Evolutionary conservation across 1,140 invertebrate species (phyloP), one percentile per base, ranked within the genome.

Genomic region (Drosophila bifasciata): DNA sequence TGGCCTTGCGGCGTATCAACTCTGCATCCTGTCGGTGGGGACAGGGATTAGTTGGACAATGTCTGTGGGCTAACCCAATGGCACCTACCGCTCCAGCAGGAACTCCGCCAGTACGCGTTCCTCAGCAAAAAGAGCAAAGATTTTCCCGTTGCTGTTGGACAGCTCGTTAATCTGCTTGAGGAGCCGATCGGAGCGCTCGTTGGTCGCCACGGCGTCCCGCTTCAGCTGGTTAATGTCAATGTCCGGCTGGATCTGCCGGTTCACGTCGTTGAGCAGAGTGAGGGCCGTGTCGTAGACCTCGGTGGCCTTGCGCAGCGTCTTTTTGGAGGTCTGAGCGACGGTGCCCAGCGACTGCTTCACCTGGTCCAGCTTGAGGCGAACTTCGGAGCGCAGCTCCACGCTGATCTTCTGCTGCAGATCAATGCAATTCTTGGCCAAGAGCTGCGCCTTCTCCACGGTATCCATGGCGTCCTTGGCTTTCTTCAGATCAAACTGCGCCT

Each of bases 391-490:
- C 4, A 96, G 92, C 77, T 96, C 94, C 17, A 95, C 94, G 59
- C 94, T 95, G 9, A 95, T 95, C 81, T 96, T 96, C n/a, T 94
- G 93, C 81, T 98, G 97, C 89, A 96, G 94, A 16, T 94, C 94
- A 17, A 97, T 94, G 1, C 96, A 95, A 75, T 96, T 95, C 77
- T 96, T 96, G 1, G 96, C 96, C 36, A 97, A 92, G 74, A 95
- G 94, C 59, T 96, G 95, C 0, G 97, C 97, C 77, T 95, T 94
- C 8, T 94, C 92, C 0, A 97, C 98, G 5, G 95, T 96, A 79
- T 97, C 97, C 48, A 95, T 94, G 0, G 97, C 97, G 73, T 95
- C 95, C 64, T 96, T 94, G 1, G 96, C 96, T 46, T 96, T 93
- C 25, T 93, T 93, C 69, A 95, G 94, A 62, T 98, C 96, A 66